phyloP scores from a whole-genome alignment of 2,797 vertebrate species.

The Chelon auratus region DNA sequence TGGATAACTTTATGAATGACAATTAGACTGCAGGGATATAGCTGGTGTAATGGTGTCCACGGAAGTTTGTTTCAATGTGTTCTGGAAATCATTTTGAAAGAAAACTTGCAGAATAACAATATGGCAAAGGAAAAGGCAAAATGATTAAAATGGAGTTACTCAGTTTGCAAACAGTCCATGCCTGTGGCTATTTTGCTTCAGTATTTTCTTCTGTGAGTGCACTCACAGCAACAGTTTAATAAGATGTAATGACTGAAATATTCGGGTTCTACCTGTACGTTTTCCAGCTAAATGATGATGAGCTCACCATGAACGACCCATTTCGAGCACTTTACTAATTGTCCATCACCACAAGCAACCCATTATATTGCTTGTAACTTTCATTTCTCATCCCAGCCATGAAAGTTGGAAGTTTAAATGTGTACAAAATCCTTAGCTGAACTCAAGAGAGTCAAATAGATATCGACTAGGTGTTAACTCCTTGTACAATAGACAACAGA shows the following conservation, averaged over 20 bases:
- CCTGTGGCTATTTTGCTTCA: neutral
- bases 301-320: too few species aligned
- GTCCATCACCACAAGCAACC: too few species aligned
- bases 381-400: too few species aligned
- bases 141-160: neutral
- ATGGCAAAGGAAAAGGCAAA: neutral
- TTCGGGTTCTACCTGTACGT: neutral
- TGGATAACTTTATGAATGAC: conserved; percentile 30
- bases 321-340: too few species aligned
- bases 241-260: neutral
- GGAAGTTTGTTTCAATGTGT: conserved; percentile 7
- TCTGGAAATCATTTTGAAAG: neutral
- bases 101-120: neutral
- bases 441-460: too few species aligned
- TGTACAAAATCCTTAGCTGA: too few species aligned
- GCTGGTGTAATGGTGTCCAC: neutral
- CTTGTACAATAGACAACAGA: too few species aligned
- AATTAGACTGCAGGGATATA: conserved; percentile 8
- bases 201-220: neutral
- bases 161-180: neutral
- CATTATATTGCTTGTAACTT: too few species aligned
- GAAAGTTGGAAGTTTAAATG: too few species aligned
- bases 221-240: neutral
- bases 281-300: neutral
- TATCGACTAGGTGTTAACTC: too few species aligned